phyloP scores from a whole-genome alignment of 2,113 vertebrate species.

The Pardalotus punctatus region DNA sequence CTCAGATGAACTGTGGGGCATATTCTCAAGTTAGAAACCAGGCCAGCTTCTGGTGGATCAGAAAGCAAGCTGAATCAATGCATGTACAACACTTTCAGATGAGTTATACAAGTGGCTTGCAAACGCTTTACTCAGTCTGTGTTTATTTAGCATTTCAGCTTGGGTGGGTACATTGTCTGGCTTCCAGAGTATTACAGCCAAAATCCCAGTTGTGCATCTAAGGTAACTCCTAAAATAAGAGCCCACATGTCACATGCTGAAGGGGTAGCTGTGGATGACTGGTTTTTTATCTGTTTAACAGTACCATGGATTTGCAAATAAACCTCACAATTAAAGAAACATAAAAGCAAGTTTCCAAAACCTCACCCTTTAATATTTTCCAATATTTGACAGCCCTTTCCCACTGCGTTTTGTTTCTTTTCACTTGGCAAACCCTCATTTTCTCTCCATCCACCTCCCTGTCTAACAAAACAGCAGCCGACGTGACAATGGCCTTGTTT shows the following conservation, averaged over 20 bases:
- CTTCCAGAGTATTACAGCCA: conserved; percentile 29
- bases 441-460: conserved; percentile 3
- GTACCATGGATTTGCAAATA: neutral
- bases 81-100: conserved; percentile 31
- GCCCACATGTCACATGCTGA: conserved; percentile 39
- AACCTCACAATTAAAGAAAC: neutral
- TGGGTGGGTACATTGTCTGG: conserved; percentile 60
- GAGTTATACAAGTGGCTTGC: conserved; percentile 57
- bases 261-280: conserved; percentile 35
- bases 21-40: neutral
- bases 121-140: conserved; percentile 40
- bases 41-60: neutral
- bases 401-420: conserved; percentile 15
- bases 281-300: conserved; percentile 24
- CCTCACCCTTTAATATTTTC: neutral
- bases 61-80: conserved; percentile 10
- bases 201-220: conserved; percentile 52
- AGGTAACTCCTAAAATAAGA: conserved; percentile 55
- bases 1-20: neutral
- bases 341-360: conserved; percentile 4
- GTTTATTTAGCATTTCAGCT: conserved; percentile 58
- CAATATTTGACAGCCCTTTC: neutral
- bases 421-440: conserved; percentile 17
- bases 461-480: conserved; percentile 48
- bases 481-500: conserved; percentile 45